Evolutionary conservation across 2,113 vertebrate genomes (phyloP).

Genomic region (Lamprotornis superbus): DNA sequence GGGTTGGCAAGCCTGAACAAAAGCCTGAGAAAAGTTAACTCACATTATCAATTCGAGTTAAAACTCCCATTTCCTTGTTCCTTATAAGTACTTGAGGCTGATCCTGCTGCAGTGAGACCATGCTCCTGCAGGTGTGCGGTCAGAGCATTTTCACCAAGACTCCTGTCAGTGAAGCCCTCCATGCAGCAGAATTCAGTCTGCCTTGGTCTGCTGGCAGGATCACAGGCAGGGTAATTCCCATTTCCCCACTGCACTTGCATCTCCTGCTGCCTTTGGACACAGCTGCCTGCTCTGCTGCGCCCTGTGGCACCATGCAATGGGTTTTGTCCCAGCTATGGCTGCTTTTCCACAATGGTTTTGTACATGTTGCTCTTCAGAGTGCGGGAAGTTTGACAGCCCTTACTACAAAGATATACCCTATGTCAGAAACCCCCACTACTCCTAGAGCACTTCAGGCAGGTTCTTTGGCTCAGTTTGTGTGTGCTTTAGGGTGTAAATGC

Average conservation of each 20-base stretch:
- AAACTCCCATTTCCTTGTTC: background rate
- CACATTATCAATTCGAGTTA: fast-evolving
- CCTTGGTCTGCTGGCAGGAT: background rate
- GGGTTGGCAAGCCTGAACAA: background rate
- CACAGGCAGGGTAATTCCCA: background rate
- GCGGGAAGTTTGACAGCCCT: background rate
- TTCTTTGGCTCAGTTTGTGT: background rate
- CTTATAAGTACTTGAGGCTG: background rate
- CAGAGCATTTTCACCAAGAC: background rate
- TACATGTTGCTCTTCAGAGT: background rate
- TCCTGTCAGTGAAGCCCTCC: fast-evolving
- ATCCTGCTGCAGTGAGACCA: background rate
- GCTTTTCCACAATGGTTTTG: background rate
- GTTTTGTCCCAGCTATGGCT: background rate
- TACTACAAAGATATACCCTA: background rate
- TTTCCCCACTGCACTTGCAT: background rate
- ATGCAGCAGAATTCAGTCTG: background rate
- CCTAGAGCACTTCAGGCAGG: background rate
- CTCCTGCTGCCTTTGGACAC: background rate
- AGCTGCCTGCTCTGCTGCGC: background rate
- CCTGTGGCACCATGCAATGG: background rate
- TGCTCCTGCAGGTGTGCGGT: background rate
- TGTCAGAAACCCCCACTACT: background rate
- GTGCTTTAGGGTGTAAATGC: background rate
- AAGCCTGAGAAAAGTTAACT: background rate